phyloP scores from a whole-genome alignment of 2,888 invertebrate species.

The Anaspis maculata region DNA sequence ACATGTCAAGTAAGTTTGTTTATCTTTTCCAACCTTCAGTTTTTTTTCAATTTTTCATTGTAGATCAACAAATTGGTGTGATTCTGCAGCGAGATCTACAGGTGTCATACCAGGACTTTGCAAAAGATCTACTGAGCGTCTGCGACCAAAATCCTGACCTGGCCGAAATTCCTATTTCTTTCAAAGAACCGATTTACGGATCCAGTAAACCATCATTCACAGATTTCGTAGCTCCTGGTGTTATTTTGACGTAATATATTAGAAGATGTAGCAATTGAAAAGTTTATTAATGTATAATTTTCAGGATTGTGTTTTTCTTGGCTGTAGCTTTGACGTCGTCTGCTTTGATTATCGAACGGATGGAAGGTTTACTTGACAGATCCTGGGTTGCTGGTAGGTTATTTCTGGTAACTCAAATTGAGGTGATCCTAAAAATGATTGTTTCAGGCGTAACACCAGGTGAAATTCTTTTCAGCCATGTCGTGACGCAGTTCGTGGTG shows the following conservation, averaged over 20 bases:
- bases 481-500: slow-evolving; percentile 88
- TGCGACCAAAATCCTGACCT: slow-evolving; percentile 77
- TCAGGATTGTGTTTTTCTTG: slow-evolving; percentile 94
- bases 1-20: slow-evolving; percentile 70
- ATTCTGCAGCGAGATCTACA: slow-evolving; percentile 81
- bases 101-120: slow-evolving; percentile 79
- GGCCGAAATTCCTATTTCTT: slow-evolving; percentile 83
- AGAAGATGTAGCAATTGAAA: too few species aligned
- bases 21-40: background rate
- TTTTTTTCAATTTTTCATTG: slow-evolving; percentile 5
- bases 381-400: slow-evolving; percentile 75
- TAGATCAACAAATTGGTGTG: slow-evolving; percentile 87
- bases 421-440: background rate
- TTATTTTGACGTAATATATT: slow-evolving; percentile 84
- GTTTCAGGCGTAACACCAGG: slow-evolving; percentile 72
- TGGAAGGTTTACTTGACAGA: slow-evolving; percentile 84
- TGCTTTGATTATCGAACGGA: slow-evolving; percentile 81
- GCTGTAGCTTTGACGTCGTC: slow-evolving; percentile 92
- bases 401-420: background rate
- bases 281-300: too few species aligned
- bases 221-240: slow-evolving; percentile 93
- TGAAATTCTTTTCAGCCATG: slow-evolving; percentile 89
- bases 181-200: slow-evolving; percentile 83
- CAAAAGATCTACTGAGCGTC: slow-evolving; percentile 59
- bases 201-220: slow-evolving; percentile 86